phyloP scores from a whole-genome alignment of 2,888 invertebrate species.

The Arenicola marina region DNA sequence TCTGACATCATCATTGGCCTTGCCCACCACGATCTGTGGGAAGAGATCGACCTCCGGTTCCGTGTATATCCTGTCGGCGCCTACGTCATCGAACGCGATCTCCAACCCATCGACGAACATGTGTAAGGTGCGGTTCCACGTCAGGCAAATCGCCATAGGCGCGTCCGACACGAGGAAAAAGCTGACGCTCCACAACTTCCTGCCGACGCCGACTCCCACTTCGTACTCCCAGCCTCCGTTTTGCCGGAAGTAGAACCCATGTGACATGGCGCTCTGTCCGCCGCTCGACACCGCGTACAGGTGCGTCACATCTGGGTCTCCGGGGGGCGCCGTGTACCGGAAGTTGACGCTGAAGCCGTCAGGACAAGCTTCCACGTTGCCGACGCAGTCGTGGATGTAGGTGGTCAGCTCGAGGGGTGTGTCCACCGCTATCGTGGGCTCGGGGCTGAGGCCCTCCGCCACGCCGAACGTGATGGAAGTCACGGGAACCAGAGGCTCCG shows the following conservation, averaged over 20 bases:
- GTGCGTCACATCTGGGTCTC: slow-evolving; percentile 29
- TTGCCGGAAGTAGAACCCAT: slow-evolving; percentile 49
- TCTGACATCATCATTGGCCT: slow-evolving; percentile 17
- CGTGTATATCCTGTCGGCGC: slow-evolving; percentile 20
- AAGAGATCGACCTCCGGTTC: slow-evolving; percentile 27
- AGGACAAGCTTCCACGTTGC: slow-evolving; percentile 45
- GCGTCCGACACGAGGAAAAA: slow-evolving; percentile 35
- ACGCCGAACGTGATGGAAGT: too few species aligned
- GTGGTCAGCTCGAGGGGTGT: slow-evolving; percentile 38
- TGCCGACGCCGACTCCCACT: slow-evolving; percentile 41
- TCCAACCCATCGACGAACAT: slow-evolving; percentile 45
- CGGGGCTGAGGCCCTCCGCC: too few species aligned
- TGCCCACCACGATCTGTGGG: slow-evolving; percentile 22
- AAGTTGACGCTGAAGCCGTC: slow-evolving; percentile 45
- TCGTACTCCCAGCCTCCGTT: slow-evolving; percentile 49
- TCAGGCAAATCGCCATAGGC: slow-evolving; percentile 39
- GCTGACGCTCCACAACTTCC: slow-evolving; percentile 38
- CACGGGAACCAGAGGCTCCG: too few species aligned
- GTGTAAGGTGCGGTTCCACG: slow-evolving; percentile 24
- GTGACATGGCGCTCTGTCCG: slow-evolving; percentile 45
- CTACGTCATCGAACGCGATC: slow-evolving; percentile 8
- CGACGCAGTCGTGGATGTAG: slow-evolving; percentile 53
- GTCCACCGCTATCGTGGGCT: too few species aligned
- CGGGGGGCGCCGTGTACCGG: slow-evolving; percentile 37
- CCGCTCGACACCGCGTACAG: slow-evolving; percentile 44